Conservation (phyloP, 2,888 invertebrate species). For the Tinea trinotella region DNA sequence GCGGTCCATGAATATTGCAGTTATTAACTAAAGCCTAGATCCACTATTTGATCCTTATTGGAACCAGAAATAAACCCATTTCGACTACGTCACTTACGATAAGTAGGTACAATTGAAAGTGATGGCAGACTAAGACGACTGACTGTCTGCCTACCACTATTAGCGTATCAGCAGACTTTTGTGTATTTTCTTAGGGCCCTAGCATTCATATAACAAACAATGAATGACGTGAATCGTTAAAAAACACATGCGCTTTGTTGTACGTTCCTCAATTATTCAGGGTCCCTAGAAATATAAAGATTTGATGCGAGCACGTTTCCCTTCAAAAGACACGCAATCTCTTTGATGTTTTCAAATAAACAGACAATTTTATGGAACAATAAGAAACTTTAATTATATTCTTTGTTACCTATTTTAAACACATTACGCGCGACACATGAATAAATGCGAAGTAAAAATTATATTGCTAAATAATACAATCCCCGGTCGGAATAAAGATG, state of each 20-base stretch:
- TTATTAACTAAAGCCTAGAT: too few species aligned
- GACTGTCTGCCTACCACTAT: too few species aligned
- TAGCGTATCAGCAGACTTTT: too few species aligned
- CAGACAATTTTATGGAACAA: slow-evolving; percentile 3
- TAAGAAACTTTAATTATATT: slow-evolving; percentile 2
- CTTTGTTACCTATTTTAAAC: background rate
- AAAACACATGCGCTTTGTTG: background rate
- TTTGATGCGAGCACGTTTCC: background rate
- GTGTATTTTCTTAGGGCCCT: too few species aligned
- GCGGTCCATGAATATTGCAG: too few species aligned
- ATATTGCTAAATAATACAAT: too few species aligned
- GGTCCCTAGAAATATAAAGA: background rate
- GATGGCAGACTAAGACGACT: too few species aligned
- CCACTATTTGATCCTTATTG: too few species aligned
- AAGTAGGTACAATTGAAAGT: too few species aligned
- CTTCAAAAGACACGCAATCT: background rate
- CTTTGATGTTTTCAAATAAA: background rate
- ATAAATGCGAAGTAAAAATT: background rate
- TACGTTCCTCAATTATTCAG: background rate
- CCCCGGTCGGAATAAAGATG: too few species aligned
- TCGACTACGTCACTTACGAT: too few species aligned
- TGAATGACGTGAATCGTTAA: background rate
- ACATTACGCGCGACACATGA: background rate
- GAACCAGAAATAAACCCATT: too few species aligned
- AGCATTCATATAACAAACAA: background rate